Base-by-base conservation (phyloP, 2,888 invertebrate genomes). In the Parascotia fuliginaria region DNA sequence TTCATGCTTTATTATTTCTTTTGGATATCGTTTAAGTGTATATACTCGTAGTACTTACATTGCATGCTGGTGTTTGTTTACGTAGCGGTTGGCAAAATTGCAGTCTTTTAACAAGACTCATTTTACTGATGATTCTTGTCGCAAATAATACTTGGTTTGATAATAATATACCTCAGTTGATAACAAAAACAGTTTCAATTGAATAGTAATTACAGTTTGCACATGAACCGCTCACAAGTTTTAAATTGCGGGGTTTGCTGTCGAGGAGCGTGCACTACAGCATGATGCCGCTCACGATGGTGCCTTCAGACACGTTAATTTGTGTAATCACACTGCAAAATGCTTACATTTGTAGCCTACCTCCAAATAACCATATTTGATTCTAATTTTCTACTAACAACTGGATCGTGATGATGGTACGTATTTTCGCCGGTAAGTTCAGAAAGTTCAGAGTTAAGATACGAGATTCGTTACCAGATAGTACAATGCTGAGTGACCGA, bases 261-360 rank as follows among this genome's bases (percentile, higher is more conserved):
- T 45, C 55, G 68, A 61, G 65, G 51, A 66, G 62, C 56, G 61
- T 60, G 60, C 59, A 51, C 50, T 37, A 47, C 57, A 67, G 64
- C 77, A 74, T 78, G 78, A 79, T 75, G 67, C 68, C 60, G 58
- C 70, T 79, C 82, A 77, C 79, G 81, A 78, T 56, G 72, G 67
- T 70, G 65, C 65, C 64, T 78, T 75, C 62, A 74, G 83, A 83
- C 83, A 82, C 77, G 59, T 79, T 86, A 81, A 84, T 87, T 79
- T 76, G 70, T 81, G 72, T 79, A 79, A 83, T 83, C 52, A 60
- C 38, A 79, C 40, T 75, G 66, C 60, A 70, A 71, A 71, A 75
- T 60, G 63, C 71, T 66, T 39, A 66, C 54, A 50, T 55, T 68
- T 56, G 48, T 43, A 59, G 28, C 43, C 45, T 44, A 36, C 41